phyloP scores from a whole-genome alignment of 2,797 vertebrate species.

The Columba guinea region DNA sequence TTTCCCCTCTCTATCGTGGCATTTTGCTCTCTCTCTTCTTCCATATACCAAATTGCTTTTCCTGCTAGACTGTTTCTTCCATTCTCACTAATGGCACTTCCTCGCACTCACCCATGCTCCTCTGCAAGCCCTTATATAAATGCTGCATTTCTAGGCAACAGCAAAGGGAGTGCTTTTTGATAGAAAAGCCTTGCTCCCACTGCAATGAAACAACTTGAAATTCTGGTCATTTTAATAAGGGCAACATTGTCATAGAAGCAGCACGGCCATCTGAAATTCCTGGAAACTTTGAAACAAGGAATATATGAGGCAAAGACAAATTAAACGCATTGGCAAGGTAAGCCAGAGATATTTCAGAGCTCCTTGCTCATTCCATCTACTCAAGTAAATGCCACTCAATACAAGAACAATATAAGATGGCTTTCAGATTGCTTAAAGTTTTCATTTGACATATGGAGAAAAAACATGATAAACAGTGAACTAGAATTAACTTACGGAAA shows the following conservation, averaged over 20 bases:
- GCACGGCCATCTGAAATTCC: neutral
- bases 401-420: neutral
- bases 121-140: neutral
- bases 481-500: conserved; percentile 17
- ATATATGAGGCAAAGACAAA: neutral
- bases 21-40: neutral
- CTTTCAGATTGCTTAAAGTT: conserved; percentile 17
- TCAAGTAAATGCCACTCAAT: conserved; percentile 3
- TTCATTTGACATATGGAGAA: conserved; percentile 53
- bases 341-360: neutral
- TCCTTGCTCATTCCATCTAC: neutral
- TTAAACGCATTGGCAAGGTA: neutral
- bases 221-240: neutral
- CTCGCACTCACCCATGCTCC: neutral
- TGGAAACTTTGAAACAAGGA: neutral
- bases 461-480: conserved; percentile 15
- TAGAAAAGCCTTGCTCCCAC: neutral
- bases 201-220: neutral
- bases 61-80: neutral
- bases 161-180: neutral
- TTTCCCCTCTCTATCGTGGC: neutral
- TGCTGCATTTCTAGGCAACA: conserved; percentile 6
- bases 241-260: neutral
- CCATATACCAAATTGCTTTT: neutral
- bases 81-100: neutral